These are phyloP conservation scores for Pelvicachromis taeniatus DNA, from an alignment of 2,113 vertebrate species.

Conservation along the genomic window DNA sequence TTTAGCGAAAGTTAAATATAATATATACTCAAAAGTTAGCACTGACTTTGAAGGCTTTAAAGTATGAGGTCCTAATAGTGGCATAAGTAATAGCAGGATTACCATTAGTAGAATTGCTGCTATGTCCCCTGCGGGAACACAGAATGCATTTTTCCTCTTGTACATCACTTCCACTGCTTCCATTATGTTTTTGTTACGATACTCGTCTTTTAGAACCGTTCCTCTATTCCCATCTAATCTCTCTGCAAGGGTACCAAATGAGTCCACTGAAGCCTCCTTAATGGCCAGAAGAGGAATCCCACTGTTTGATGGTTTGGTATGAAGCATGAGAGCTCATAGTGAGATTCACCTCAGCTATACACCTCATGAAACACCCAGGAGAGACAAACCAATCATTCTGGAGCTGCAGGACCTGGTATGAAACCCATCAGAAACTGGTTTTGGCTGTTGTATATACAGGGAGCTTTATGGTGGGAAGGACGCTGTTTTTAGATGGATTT, in stretches of 20 bases:
- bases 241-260: not conserved
- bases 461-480: not conserved
- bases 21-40: not conserved
- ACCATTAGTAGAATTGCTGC: not conserved
- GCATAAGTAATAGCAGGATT: not conserved
- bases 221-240: not conserved
- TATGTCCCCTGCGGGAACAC: not conserved
- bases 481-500: not conserved
- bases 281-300: not conserved
- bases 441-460: not conserved
- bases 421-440: not conserved
- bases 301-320: not conserved
- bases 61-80: not conserved
- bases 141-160: not conserved
- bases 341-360: not conserved
- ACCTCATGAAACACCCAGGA: not conserved
- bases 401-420: conserved; percentile 1
- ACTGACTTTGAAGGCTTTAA: not conserved
- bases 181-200: not conserved
- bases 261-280: not conserved
- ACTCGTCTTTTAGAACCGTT: not conserved
- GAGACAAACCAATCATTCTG: conserved; percentile 13
- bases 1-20: not conserved
- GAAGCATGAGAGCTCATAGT: not conserved
- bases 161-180: not conserved